A percentile compares a stretch with the other conserved stretches of the same genome.
These are phyloP conservation scores for Hucho hucho DNA, from an alignment of 2,113 vertebrate genomes.

Conservation along the genomic window DNA sequence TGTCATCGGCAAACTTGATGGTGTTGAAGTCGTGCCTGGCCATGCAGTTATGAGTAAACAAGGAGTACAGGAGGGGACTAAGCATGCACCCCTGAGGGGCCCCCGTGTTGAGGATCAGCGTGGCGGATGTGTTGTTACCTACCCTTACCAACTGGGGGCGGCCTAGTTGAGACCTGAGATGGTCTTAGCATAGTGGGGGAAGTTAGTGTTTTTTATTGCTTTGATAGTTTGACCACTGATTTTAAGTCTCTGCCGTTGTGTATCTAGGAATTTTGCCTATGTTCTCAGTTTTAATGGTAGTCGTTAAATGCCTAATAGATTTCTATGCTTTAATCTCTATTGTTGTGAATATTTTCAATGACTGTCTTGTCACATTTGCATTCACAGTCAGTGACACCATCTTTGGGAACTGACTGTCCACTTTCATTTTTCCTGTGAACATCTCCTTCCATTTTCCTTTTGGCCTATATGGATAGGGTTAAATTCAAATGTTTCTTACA, in stretches of 20 bases:
- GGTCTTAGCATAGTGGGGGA: neutral
- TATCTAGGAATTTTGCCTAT: neutral
- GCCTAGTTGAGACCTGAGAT: neutral
- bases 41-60: too few species aligned
- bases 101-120: too few species aligned
- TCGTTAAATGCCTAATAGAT: neutral
- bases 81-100: too few species aligned
- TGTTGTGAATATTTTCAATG: neutral
- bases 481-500: too few species aligned
- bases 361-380: neutral
- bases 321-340: neutral
- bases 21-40: too few species aligned
- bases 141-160: too few species aligned
- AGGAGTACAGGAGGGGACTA: too few species aligned
- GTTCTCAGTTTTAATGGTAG: neutral
- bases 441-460: neutral
- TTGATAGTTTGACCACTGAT: neutral
- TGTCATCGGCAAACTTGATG: too few species aligned
- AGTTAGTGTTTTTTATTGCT: neutral
- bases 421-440: neutral
- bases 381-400: neutral
- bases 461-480: too few species aligned
- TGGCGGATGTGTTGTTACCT: too few species aligned
- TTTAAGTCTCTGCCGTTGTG: neutral
- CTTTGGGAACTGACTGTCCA: neutral